Conservation (phyloP, 2,113 vertebrate species). For the Cettia cetti region DNA sequence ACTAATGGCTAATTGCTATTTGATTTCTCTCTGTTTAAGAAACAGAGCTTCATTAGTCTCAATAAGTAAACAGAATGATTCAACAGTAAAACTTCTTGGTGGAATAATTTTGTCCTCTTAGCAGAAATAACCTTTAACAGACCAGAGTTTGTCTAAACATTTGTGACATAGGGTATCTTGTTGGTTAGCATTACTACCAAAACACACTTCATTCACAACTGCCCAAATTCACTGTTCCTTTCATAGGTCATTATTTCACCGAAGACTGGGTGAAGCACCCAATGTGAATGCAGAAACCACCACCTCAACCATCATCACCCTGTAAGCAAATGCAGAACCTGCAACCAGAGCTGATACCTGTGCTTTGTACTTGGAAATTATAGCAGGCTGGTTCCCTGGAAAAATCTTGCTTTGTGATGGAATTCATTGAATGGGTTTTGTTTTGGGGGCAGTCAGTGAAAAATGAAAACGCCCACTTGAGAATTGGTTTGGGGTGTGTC, state of each 20-base stretch:
- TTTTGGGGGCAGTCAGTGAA: not conserved
- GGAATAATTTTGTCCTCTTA: not conserved
- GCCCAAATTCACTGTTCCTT: not conserved
- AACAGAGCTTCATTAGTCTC: not conserved
- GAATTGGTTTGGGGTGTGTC: not conserved
- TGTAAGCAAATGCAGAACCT: not conserved
- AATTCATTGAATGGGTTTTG: not conserved
- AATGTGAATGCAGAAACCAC: not conserved
- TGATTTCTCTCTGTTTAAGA: not conserved
- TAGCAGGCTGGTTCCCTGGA: not conserved
- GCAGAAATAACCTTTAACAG: not conserved
- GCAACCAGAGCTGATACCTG: not conserved
- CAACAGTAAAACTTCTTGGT: not conserved
- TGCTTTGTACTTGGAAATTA: not conserved
- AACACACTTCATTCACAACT: not conserved
- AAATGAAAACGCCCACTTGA: not conserved
- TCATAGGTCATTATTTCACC: not conserved
- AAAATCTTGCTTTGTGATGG: not conserved
- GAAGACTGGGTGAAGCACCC: not conserved
- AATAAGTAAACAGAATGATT: not conserved
- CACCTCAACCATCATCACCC: not conserved
- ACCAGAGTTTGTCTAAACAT: not conserved
- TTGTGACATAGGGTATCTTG: not conserved
- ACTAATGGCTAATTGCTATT: not conserved
- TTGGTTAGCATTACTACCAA: not conserved